Base-by-base conservation (phyloP, 1,140 invertebrate species). In the honey bee (Apis mellifera) region DNA sequence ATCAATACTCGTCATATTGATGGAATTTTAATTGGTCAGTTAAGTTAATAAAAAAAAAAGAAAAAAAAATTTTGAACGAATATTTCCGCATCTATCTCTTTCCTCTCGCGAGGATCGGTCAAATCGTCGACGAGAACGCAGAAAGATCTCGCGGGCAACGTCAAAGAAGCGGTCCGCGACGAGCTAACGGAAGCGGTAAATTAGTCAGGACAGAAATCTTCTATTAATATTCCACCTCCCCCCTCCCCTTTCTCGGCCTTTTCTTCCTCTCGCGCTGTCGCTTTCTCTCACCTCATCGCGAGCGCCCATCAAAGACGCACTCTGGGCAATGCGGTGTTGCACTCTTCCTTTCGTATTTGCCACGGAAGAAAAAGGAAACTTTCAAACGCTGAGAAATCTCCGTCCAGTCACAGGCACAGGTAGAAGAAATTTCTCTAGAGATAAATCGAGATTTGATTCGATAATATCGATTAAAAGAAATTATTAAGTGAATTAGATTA, bases 131-230 rank as follows among this genome's bases (percentile, higher is more conserved):
- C 13, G 60, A 7, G n/a, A n/a, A n/a, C n/a, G 32, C 17, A 52
- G 55, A 60, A 78, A 71, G 23, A 19, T 15, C 19, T 65, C 57
- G 59, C 48, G 71, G 54, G 65, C 64, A 74, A 42, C 73, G 75
- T 66, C 69, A 59, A 66, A 59, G 69, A 59, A 57, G 42, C 52
- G 57, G 55, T 74, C 62, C 60, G 78, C 82, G 50, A 54, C 73
- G 77, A 55, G 69, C 57, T 81, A 84, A 86, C 85, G 86, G 86
- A 87, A 87, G 85, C 86, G 73, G 75, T 87, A 87, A 87, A 87
- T 87, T 87, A 87, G 86, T 71, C 86, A 84, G 82, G 85, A 87
- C 85, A 86, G 85, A 87, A 78, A 87, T 87, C 84, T 86, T 86
- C 84, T 87, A 87, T 87, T 87, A 87, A 87, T 87, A 87, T 87